These are phyloP conservation scores for Trichoplusia ni DNA, from an alignment of 1,140 invertebrate genomes.

Conservation along the genomic window DNA sequence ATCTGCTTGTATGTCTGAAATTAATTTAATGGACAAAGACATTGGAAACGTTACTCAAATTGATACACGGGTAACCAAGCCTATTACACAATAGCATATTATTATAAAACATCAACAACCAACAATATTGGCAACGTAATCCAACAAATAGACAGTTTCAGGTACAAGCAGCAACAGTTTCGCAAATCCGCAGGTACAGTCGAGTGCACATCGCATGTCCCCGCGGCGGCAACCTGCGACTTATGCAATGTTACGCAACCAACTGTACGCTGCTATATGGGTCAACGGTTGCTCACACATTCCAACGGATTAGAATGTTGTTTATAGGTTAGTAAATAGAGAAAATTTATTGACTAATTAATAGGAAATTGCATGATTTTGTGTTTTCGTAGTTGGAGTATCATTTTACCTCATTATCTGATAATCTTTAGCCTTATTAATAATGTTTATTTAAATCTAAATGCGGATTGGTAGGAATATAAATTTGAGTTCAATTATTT, in stretches of 20 bases:
- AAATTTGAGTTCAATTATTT: no score
- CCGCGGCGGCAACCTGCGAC: slow-evolving; percentile 19
- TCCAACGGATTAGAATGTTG: slow-evolving; percentile 12
- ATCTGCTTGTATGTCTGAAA: no score
- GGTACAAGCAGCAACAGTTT: slow-evolving; percentile 24
- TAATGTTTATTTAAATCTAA: no score
- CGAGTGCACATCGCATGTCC: slow-evolving; percentile 51
- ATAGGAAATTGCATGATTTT: background rate
- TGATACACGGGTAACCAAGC: no score
- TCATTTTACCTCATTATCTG: no score
- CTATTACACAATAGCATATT: no score
- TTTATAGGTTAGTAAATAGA: slow-evolving; percentile 18
- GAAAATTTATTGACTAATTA: background rate
- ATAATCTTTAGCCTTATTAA: no score
- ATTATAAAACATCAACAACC: no score
- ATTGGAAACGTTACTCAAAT: no score
- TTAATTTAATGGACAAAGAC: no score
- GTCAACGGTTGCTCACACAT: slow-evolving; percentile 25
- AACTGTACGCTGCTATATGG: slow-evolving; percentile 41
- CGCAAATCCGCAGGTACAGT: slow-evolving; percentile 43
- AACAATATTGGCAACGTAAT: no score
- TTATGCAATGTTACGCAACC: slow-evolving; percentile 44
- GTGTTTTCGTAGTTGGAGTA: background rate
- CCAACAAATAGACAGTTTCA: background rate
- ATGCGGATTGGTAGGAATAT: no score